Percentiles rank a stretch among this genome's conserved stretches.
These are phyloP conservation scores for Centropristis striata DNA, from an alignment of 2,113 vertebrate species.

Conservation along the genomic window DNA sequence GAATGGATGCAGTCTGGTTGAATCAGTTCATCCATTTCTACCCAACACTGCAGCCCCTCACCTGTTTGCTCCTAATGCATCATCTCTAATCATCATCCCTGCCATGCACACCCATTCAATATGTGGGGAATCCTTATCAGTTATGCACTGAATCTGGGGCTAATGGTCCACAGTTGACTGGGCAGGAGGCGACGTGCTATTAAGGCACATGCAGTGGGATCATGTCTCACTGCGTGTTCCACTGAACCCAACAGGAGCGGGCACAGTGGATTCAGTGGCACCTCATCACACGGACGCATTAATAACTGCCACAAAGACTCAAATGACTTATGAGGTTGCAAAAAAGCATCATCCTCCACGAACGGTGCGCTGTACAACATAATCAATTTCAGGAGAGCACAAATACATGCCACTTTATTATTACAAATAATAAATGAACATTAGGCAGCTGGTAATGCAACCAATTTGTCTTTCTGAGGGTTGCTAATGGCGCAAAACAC, in stretches of 20 bases:
- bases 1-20: conserved; percentile 22
- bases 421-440: conserved; percentile 85
- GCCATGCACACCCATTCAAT: conserved; percentile 27
- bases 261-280: conserved; percentile 60
- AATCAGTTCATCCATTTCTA: conserved; percentile 27
- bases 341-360: conserved; percentile 63
- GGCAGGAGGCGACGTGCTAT: conserved; percentile 19
- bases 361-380: conserved; percentile 55
- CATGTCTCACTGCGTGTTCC: conserved; percentile 37
- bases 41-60: conserved; percentile 27
- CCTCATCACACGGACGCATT: conserved; percentile 66
- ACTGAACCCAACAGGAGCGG: conserved; percentile 30
- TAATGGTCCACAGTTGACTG: conserved; percentile 62
- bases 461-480: conserved; percentile 85
- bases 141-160: conserved; percentile 36
- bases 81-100: conserved; percentile 35
- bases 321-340: conserved; percentile 71
- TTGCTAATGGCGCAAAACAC: conserved; percentile 83
- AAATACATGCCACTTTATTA: conserved; percentile 80
- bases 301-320: conserved; percentile 65
- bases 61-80: conserved; percentile 52
- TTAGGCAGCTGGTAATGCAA: conserved; percentile 81
- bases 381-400: conserved; percentile 76
- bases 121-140: conserved; percentile 44
- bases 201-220: conserved; percentile 19